Percentiles rank a stretch among this genome's conserved stretches.
Conservation (phyloP, 1,140 invertebrate species). For the Aethina tumida region DNA sequence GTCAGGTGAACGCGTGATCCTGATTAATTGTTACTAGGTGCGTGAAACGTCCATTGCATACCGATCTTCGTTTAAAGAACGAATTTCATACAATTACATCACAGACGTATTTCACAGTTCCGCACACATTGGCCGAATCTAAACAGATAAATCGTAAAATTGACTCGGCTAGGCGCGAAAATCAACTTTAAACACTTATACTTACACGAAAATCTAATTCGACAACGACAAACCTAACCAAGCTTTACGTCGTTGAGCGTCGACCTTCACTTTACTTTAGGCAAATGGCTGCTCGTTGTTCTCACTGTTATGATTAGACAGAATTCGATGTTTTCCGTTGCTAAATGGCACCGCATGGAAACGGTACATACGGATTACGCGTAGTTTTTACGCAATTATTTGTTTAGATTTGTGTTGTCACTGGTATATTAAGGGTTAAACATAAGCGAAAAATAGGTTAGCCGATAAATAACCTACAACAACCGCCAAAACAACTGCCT, state of each 20-base stretch:
- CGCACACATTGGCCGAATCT: background rate
- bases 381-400: constrained; percentile 1
- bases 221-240: constrained; percentile 30
- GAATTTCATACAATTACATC: constrained; percentile 30
- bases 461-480: constrained; percentile 29
- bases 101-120: constrained; percentile 6
- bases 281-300: constrained; percentile 29
- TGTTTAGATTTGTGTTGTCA: background rate
- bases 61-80: constrained; percentile 18
- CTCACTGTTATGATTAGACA: constrained; percentile 4
- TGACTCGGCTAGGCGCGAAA: background rate
- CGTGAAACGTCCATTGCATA: constrained; percentile 26
- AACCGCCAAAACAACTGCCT: constrained; percentile 28
- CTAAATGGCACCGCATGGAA: background rate
- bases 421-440: constrained; percentile 9
- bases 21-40: constrained; percentile 17
- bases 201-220: constrained; percentile 20
- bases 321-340: background rate
- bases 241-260: constrained; percentile 26
- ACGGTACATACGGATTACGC: background rate
- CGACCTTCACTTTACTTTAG: constrained; percentile 28
- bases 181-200: constrained; percentile 9
- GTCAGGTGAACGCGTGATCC: background rate
- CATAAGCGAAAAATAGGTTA: constrained; percentile 25
- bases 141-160: constrained; percentile 6